Conservation (phyloP, 2,113 vertebrate species). For the Chloebia gouldiae region DNA sequence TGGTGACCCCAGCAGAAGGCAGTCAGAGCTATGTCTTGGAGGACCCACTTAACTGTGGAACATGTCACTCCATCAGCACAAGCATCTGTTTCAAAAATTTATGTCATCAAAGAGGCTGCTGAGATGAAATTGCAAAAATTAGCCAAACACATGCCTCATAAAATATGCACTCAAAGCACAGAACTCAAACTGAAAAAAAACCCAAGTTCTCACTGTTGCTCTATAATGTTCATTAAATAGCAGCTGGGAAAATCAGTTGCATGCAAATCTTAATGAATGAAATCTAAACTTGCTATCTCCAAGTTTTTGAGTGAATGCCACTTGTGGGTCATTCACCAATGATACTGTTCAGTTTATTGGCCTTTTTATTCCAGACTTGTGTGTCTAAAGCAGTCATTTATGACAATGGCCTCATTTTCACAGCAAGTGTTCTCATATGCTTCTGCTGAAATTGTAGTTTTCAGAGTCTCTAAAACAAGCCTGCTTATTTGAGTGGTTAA, state of each 20-base stretch:
- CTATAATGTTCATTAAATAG: neutral
- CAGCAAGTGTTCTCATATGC: neutral
- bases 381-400: neutral
- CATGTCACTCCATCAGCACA: neutral
- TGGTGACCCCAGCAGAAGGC: neutral
- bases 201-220: neutral
- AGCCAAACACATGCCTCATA: neutral
- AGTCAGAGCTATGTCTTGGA: neutral
- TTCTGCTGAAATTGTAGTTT: conserved; percentile 10
- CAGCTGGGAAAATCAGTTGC: neutral
- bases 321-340: neutral
- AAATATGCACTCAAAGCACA: neutral
- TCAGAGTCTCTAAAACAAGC: neutral
- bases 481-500: conserved; percentile 1
- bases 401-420: conserved; percentile 23
- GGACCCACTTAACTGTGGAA: conserved; percentile 1
- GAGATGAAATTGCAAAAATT: neutral
- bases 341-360: neutral
- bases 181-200: neutral
- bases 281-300: neutral
- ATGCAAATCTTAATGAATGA: conserved; percentile 5
- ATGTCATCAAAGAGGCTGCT: neutral
- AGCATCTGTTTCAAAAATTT: conserved; percentile 1
- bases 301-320: neutral
- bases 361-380: neutral